phyloP scores from a whole-genome alignment of 2,888 invertebrate genomes.

The Netelia virgata region DNA sequence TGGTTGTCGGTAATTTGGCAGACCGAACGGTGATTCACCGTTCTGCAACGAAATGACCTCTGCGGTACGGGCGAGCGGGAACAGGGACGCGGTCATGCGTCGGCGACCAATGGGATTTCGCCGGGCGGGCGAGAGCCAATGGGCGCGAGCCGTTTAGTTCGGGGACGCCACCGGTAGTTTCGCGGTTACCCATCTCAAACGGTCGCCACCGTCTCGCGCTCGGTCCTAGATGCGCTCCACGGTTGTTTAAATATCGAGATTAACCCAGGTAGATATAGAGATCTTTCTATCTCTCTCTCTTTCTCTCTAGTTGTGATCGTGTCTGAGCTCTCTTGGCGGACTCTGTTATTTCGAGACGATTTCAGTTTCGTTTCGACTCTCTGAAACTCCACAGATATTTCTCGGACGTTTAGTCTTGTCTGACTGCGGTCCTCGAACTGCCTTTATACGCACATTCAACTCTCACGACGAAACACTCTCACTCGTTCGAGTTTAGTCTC shows the following conservation, averaged over 20 bases:
- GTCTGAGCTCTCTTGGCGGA: conserved; percentile 17
- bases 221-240: conserved; percentile 34
- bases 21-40: conserved; percentile 5
- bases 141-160: neutral
- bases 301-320: conserved; percentile 5
- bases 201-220: conserved; percentile 15
- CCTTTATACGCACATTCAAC: conserved; percentile 32
- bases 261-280: conserved; percentile 34
- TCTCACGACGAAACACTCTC: conserved; percentile 16
- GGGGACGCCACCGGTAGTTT: conserved; percentile 42
- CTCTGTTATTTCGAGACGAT: conserved; percentile 60
- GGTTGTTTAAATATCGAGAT: conserved; percentile 67
- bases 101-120: neutral
- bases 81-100: conserved; percentile 4
- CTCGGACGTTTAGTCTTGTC: conserved; percentile 62
- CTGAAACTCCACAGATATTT: conserved; percentile 55
- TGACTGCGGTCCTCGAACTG: conserved; percentile 29
- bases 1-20: neutral
- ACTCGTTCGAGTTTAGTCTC: conserved; percentile 28
- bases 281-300: conserved; percentile 38
- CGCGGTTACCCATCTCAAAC: conserved; percentile 24
- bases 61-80: neutral
- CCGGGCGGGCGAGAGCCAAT: neutral
- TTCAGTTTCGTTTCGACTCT: conserved; percentile 63
- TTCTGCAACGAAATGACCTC: conserved; percentile 31